phyloP scores from a whole-genome alignment of 2,888 invertebrate genomes.

The Dicyrtomina minuta region DNA sequence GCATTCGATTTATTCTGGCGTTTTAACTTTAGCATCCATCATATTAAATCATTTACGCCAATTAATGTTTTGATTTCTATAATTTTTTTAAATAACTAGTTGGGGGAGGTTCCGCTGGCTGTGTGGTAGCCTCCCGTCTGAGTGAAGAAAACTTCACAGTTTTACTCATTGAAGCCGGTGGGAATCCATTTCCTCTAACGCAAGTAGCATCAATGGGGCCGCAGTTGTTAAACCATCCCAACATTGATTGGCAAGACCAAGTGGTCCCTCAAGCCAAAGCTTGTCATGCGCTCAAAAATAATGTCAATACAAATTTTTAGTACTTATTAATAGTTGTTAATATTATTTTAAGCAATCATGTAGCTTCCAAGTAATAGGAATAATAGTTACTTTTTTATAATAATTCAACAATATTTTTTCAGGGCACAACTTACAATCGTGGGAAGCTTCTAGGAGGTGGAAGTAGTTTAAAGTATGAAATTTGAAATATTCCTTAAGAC shows the following conservation, averaged over 20 bases:
- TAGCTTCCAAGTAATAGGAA: no score
- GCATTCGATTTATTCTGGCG: no score
- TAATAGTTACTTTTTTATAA: no score
- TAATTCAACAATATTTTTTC: neutral
- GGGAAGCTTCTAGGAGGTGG: conserved; percentile 24
- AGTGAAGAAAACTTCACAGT: conserved; percentile 59
- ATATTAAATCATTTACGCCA: no score
- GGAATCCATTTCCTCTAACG: conserved; percentile 61
- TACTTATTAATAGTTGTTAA: no score
- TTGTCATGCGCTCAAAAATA: conserved; percentile 61
- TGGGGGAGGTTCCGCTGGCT: conserved; percentile 45
- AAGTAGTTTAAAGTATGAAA: conserved; percentile 10
- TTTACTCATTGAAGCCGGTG: conserved; percentile 71
- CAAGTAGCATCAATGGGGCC: conserved; percentile 39
- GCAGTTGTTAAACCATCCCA: conserved; percentile 62
- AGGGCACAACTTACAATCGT: neutral
- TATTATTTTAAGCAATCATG: no score
- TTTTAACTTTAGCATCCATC: no score
- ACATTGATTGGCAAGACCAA: conserved; percentile 71
- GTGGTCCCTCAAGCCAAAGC: conserved; percentile 67
- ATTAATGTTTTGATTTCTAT: no score
- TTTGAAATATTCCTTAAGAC: no score
- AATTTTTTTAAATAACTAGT: no score
- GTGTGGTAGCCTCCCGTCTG: conserved; percentile 64
- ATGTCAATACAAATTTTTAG: conserved; percentile 57